Base-by-base conservation (phyloP, 2,888 invertebrate genomes). In the Pomacea canaliculata region DNA sequence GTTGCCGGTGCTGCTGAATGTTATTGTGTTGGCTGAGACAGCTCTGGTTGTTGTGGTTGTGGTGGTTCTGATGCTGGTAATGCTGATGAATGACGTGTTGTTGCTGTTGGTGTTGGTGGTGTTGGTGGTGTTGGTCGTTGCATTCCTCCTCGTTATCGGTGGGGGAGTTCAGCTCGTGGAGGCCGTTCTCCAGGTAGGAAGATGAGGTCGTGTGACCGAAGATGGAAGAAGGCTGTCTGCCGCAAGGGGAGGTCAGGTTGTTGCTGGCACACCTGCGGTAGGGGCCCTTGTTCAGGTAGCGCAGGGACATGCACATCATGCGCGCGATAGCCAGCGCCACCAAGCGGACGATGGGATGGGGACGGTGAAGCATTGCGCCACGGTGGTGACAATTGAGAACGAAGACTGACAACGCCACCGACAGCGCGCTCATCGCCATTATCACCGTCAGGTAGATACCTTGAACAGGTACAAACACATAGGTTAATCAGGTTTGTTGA, bases 401-500 rank as follows among this genome's bases (percentile, higher is more conserved):
- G 78, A 91, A 86, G 65, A 91, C 91, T 16, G 91, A 91, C 71
- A 91, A 85, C 8, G 90, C 86, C 19, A 91, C 90, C 16, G 91
- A 91, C 18, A 91, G 78, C 8, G 91, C 91, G 46, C 91, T 91
- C 85, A 91, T 90, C 27, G 89, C 90, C 91, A 92, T 91, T 56
- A 91, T 90, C 27, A 91, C 86, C 23, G 91, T 92, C 68, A 91
- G 84, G 82, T 92, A 92, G 71, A 91, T 89, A 37, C 91, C 91
- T 91, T 85, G 46, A 63, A 63, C 37, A 37, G 37, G 37, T 37
- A 37, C 37, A n/a, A 3, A 37, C 37, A 37, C 37, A 37, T 5
- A 37, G 3, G 1, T 37, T 37, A 3, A n/a, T 62, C n/a, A 19
- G 19, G 62, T 5, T 62, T 18, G 18, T 62, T 5, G n/a, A 62